A percentile compares a stretch with the other conserved stretches of the same genome.
These are phyloP conservation scores for Danionella dracula DNA, from an alignment of 2,797 vertebrate species.

Conservation along the genomic window DNA sequence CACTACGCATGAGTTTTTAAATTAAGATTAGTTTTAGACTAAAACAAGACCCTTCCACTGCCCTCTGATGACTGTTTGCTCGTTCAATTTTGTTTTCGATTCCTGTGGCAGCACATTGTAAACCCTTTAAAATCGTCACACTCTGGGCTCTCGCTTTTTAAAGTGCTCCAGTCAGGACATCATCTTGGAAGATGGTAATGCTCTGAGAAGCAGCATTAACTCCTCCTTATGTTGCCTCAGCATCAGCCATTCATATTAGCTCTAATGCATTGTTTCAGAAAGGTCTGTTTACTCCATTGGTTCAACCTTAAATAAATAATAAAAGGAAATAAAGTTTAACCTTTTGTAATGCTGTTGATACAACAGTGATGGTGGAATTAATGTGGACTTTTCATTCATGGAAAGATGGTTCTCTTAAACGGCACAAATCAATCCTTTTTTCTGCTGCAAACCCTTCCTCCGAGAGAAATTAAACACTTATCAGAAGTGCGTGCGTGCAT, in stretches of 20 bases:
- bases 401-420: conserved; percentile 51
- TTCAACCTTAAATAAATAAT: too few relatives aligned
- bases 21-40: too few relatives aligned
- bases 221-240: too few relatives aligned
- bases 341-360: too few relatives aligned
- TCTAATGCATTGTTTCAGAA: too few relatives aligned
- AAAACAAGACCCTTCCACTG: neutral
- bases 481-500: conserved; percentile 73
- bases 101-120: neutral
- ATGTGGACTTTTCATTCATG: too few relatives aligned
- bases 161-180: too few relatives aligned
- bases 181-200: too few relatives aligned
- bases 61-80: neutral
- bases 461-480: conserved; percentile 68
- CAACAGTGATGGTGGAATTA: too few relatives aligned
- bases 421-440: conserved; percentile 84
- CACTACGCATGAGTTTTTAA: neutral
- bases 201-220: too few relatives aligned
- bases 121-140: neutral
- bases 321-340: neutral
- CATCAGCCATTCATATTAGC: too few relatives aligned
- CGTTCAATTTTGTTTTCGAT: neutral
- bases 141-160: neutral
- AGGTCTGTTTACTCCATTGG: too few relatives aligned
- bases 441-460: conserved; percentile 88